These are phyloP conservation scores for Brachypteracias leptosomus DNA, from an alignment of 2,113 vertebrate species.

Conservation along the genomic window DNA sequence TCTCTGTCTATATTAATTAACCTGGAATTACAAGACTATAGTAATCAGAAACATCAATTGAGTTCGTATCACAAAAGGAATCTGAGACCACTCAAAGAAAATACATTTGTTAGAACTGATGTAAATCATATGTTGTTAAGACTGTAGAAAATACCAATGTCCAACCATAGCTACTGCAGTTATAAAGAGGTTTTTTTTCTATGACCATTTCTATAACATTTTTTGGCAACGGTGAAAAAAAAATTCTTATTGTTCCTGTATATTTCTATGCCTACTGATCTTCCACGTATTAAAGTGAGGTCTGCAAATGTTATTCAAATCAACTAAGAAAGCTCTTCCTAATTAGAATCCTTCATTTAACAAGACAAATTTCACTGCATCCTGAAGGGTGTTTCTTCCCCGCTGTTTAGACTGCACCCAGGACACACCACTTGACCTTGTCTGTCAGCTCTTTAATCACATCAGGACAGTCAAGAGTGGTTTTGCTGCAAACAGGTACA, in stretches of 20 bases:
- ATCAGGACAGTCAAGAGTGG: background rate
- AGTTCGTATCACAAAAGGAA: background rate
- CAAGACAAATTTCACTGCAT: background rate
- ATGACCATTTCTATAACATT: background rate
- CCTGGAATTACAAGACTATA: background rate
- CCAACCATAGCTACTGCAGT: background rate
- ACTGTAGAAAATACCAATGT: background rate
- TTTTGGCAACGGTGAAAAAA: background rate
- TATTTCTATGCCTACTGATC: background rate
- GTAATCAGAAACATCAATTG: background rate
- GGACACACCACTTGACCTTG: background rate
- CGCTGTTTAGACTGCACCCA: background rate
- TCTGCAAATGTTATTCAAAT: background rate
- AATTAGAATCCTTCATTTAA: background rate
- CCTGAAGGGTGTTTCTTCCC: background rate
- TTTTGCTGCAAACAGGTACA: background rate
- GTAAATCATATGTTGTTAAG: background rate
- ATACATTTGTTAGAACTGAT: background rate
- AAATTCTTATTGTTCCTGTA: background rate
- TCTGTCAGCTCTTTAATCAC: background rate
- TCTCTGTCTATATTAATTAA: background rate
- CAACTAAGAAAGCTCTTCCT: background rate
- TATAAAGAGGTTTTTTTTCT: background rate
- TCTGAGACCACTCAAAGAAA: background rate
- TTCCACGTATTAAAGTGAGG: background rate